Evolutionary conservation across 1,140 invertebrate species (phyloP).

Genomic region (Acyrthosiphon pisum): DNA sequence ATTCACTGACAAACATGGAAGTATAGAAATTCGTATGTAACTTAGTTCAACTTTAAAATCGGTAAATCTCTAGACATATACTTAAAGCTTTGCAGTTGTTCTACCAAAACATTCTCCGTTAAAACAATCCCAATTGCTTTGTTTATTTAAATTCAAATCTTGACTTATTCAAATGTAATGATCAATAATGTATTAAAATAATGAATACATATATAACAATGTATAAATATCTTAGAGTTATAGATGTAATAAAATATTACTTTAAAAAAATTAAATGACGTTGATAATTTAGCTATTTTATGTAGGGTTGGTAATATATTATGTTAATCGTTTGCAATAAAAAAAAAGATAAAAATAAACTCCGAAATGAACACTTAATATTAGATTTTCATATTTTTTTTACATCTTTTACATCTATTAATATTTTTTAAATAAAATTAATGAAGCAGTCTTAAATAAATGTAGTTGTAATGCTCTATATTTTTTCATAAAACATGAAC

Average conservation of each 20-base stretch:
- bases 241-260: not conserved
- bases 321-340: not conserved
- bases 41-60: not conserved
- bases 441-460: too few relatives aligned
- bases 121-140: not conserved
- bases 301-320: not conserved
- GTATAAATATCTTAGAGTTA: too few relatives aligned
- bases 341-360: not conserved
- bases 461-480: too few relatives aligned
- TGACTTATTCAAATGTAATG: not conserved
- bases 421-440: too few relatives aligned
- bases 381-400: too few relatives aligned
- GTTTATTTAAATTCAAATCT: not conserved
- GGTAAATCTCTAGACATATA: not conserved
- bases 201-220: too few relatives aligned
- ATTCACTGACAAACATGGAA: not conserved
- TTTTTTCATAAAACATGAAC: too few relatives aligned
- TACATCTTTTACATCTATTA: too few relatives aligned
- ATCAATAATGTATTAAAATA: not conserved
- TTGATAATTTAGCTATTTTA: not conserved
- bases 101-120: not conserved
- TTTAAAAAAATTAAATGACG: not conserved
- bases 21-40: not conserved
- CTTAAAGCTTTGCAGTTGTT: not conserved
- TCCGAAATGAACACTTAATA: not conserved